These are phyloP conservation scores for Pachymerium ferrugineum DNA, from an alignment of 2,888 invertebrate species.

Conservation along the genomic window DNA sequence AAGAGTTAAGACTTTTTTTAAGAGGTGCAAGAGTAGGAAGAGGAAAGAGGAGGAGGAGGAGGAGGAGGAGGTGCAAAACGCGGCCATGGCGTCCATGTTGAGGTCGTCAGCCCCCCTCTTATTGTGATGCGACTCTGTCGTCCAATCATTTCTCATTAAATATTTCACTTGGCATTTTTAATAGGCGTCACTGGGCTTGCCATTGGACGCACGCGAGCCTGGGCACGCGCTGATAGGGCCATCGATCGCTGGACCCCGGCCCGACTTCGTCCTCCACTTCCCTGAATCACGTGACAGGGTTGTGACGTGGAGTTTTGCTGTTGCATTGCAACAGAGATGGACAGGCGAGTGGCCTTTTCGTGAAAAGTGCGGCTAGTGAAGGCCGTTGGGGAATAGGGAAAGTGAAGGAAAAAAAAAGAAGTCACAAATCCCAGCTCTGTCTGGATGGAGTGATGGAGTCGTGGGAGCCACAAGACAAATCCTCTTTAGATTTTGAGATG, in stretches of 20 bases:
- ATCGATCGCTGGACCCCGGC: constrained; percentile 32
- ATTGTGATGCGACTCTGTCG: constrained; percentile 25
- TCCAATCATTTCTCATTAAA: constrained; percentile 32
- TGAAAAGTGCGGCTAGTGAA: neutral
- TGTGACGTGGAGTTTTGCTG: constrained; percentile 9
- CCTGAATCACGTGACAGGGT: neutral
- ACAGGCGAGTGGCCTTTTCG: neutral
- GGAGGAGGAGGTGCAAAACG: neutral
- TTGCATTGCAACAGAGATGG: neutral
- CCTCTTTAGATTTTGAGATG: constrained; percentile 21
- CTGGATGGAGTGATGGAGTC: constrained; percentile 10
- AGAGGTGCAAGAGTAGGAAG: neutral
- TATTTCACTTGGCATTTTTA: constrained; percentile 31
- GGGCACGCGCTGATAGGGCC: constrained; percentile 31
- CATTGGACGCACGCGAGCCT: constrained; percentile 27
- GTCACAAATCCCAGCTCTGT: neutral
- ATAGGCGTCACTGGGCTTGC: constrained; percentile 23
- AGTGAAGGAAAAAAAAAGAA: neutral
- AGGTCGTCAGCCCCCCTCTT: constrained; percentile 17
- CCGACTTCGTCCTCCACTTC: neutral
- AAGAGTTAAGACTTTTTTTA: neutral
- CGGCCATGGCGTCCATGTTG: constrained; percentile 3
- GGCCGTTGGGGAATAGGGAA: neutral
- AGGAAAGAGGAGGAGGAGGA: neutral
- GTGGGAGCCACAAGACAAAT: constrained; percentile 18